Conservation (phyloP, 2,113 vertebrate species). For the Bos taurus region ARS-UCD2.0 NC_037357.1:121162001-121162500, state of each 20-base stretch:
- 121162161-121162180: not conserved
- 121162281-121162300: too few species aligned
- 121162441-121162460: not conserved
- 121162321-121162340: too few species aligned
- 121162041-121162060: not conserved
- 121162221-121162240: not conserved
- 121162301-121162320: too few species aligned
- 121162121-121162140: not conserved
- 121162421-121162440: not conserved
- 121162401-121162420: not conserved
- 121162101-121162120: not conserved
- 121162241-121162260: too few species aligned
- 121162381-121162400: not conserved
- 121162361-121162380: not conserved
- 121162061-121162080: slow-evolving; percentile 40
- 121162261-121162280: too few species aligned
- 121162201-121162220: not conserved
- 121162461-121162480: not conserved
- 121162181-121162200: not conserved
- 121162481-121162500: not conserved
- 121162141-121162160: not conserved
- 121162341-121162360: not conserved
- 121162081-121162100: slow-evolving; percentile 22
- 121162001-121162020: slow-evolving; percentile 5
- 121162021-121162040: not conserved